Evolutionary conservation across 2,797 vertebrate species (phyloP).

Genomic region (Ciconia nigra): DNA sequence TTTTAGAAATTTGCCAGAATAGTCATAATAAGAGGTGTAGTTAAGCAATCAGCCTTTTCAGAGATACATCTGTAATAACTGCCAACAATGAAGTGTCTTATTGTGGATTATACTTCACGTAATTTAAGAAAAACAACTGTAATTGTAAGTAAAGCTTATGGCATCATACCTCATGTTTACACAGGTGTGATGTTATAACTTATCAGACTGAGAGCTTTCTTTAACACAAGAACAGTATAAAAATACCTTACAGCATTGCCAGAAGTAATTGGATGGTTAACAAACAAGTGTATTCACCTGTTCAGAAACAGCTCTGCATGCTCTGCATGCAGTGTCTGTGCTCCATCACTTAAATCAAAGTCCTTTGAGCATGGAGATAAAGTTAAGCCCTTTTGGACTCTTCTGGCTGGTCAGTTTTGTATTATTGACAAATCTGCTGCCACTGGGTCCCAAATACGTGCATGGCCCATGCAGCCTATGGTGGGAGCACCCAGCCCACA

Average conservation of each 20-base stretch:
- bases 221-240: conserved; percentile 19
- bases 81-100: conserved; percentile 60
- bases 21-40: conserved; percentile 59
- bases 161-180: conserved; percentile 57
- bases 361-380: neutral
- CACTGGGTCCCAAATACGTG: fast-evolving
- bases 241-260: neutral
- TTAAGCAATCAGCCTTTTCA: conserved; percentile 57
- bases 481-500: neutral
- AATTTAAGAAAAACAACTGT: conserved; percentile 67
- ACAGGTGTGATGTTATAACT: conserved; percentile 66
- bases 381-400: neutral
- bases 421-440: neutral
- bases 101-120: conserved; percentile 56
- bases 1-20: conserved; percentile 61
- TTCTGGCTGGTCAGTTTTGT: neutral
- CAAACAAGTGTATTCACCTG: conserved; percentile 44
- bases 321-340: neutral
- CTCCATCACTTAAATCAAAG: neutral
- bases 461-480: fast-evolving
- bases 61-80: conserved; percentile 40
- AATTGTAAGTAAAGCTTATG: conserved; percentile 69
- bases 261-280: conserved; percentile 20
- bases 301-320: neutral
- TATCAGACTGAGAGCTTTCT: conserved; percentile 59